These are phyloP conservation scores for Ivindomyrus marchei DNA, from an alignment of 2,113 vertebrate genomes.

Conservation along the genomic window DNA sequence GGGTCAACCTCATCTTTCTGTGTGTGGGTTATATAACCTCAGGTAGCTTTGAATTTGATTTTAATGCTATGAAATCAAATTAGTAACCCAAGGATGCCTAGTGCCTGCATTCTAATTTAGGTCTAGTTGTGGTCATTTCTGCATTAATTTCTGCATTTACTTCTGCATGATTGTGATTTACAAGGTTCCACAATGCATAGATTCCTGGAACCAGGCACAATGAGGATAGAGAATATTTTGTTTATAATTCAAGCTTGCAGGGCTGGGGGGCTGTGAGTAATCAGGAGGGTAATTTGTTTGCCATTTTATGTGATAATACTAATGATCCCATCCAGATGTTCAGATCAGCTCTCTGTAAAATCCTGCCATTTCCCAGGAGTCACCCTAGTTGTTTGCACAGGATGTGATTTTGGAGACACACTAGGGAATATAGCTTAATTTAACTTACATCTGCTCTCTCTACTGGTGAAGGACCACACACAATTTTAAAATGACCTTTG, in stretches of 20 bases:
- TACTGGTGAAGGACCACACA: background rate
- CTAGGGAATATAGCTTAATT: background rate
- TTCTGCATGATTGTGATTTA: background rate
- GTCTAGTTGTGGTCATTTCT: background rate
- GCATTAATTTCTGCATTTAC: background rate
- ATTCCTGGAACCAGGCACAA: background rate
- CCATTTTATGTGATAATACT: background rate
- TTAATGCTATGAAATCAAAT: background rate
- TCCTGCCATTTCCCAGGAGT: background rate
- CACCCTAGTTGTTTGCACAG: background rate
- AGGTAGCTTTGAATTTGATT: background rate
- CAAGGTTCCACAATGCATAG: background rate
- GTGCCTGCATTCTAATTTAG: background rate
- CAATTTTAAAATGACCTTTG: background rate
- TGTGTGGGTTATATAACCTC: background rate
- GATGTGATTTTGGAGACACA: background rate
- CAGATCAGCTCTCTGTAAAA: background rate
- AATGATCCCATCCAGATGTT: background rate
- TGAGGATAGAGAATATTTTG: background rate
- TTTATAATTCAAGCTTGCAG: background rate
- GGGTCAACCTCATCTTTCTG: background rate
- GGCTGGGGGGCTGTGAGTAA: background rate
- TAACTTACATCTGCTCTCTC: background rate
- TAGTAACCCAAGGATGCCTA: background rate
- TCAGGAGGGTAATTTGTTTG: background rate